Percentiles rank a stretch among this genome's conserved stretches.
phyloP scores from a whole-genome alignment of 2,113 vertebrate species.

The Falcunculus frontatus region DNA sequence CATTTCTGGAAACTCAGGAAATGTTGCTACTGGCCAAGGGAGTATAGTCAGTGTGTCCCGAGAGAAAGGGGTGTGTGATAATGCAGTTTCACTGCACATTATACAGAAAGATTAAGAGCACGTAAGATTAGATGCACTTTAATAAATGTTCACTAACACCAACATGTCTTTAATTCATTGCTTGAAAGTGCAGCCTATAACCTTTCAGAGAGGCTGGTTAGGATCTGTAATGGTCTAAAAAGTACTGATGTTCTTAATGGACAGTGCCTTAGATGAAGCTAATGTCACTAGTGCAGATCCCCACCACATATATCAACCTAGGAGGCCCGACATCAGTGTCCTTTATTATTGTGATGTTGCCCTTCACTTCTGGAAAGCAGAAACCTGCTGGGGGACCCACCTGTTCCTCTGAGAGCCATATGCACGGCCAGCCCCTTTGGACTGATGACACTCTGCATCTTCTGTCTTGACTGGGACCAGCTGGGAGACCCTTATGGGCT shows the following conservation, averaged over 20 bases:
- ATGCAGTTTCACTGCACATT: not conserved
- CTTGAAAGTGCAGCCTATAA: not conserved
- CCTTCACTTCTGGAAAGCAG: not conserved
- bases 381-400: not conserved
- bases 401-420: not conserved
- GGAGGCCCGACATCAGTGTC: not conserved
- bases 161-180: not conserved
- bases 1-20: slow-evolving; percentile 53
- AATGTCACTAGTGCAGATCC: not conserved
- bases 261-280: not conserved
- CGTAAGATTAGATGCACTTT: not conserved
- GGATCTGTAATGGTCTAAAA: not conserved
- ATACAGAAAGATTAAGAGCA: not conserved
- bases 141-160: not conserved
- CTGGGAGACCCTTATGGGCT: not conserved
- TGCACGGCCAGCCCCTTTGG: not conserved
- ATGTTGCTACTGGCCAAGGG: not conserved
- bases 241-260: not conserved
- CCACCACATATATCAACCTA: not conserved
- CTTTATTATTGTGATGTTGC: not conserved
- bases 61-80: not conserved
- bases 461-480: not conserved
- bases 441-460: not conserved
- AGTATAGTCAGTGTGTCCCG: not conserved
- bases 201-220: not conserved